Evolutionary conservation across 2,113 vertebrate species (phyloP).

Genomic region (Azemiops feae): DNA sequence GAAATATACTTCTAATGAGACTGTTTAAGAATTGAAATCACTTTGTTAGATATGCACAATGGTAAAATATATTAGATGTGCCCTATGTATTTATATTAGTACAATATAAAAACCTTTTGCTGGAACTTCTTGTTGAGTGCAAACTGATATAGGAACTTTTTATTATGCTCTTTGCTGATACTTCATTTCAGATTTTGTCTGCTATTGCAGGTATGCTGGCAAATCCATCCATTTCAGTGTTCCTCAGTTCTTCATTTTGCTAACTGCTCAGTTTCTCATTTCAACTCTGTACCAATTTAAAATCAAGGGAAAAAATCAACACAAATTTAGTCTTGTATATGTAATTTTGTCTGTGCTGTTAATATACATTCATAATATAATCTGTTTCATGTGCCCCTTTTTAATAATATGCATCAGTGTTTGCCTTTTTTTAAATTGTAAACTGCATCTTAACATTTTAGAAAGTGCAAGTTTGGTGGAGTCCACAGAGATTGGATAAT

Average conservation of each 20-base stretch:
- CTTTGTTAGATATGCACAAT: background rate
- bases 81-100: background rate
- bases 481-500: background rate
- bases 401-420: background rate
- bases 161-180: background rate
- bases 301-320: background rate
- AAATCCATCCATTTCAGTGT: background rate
- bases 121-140: background rate
- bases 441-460: background rate
- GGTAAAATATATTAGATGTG: background rate
- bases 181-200: background rate
- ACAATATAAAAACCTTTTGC: background rate
- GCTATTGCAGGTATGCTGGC: background rate
- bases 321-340: background rate
- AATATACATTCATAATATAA: background rate
- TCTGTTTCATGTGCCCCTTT: background rate
- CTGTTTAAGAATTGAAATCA: background rate
- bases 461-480: background rate
- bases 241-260: background rate
- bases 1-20: background rate
- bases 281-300: background rate
- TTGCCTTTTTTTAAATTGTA: background rate
- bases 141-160: background rate
- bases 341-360: background rate
- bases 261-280: background rate